phyloP scores from a whole-genome alignment of 2,113 vertebrate species.

The Pangasianodon hypophthalmus region DNA sequence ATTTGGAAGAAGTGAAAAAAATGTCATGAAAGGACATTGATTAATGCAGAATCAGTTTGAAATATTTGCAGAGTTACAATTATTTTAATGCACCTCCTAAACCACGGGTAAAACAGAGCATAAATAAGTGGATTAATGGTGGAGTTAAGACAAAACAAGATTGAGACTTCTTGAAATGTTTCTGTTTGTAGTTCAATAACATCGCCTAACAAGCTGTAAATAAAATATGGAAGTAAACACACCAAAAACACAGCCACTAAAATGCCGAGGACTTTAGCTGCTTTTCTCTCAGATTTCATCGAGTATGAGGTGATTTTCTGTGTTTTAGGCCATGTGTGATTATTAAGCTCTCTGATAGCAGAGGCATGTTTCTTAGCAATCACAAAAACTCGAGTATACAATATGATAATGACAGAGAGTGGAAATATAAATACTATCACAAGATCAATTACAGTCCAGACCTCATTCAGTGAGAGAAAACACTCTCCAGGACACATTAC shows the following conservation, averaged over 20 bases:
- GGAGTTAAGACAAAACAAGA: neutral
- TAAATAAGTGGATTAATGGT: too few relatives aligned
- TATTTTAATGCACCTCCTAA: too few relatives aligned
- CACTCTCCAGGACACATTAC: slow-evolving; percentile 6
- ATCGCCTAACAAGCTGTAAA: neutral
- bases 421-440: neutral
- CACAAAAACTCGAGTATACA: neutral
- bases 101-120: too few relatives aligned
- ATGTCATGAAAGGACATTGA: neutral
- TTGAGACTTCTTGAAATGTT: neutral
- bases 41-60: slow-evolving; percentile 6
- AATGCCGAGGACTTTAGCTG: neutral
- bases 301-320: neutral
- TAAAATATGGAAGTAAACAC: neutral
- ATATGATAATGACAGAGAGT: neutral
- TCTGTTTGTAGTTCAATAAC: neutral
- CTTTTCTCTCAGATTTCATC: neutral
- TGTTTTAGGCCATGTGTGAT: neutral
- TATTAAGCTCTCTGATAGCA: slow-evolving; percentile 14
- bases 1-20: neutral
- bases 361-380: neutral
- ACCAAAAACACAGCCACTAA: neutral
- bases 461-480: neutral
- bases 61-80: too few relatives aligned
- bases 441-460: neutral